phyloP scores from a whole-genome alignment of 2,888 invertebrate species.

The Cremastinae sp. region DNA sequence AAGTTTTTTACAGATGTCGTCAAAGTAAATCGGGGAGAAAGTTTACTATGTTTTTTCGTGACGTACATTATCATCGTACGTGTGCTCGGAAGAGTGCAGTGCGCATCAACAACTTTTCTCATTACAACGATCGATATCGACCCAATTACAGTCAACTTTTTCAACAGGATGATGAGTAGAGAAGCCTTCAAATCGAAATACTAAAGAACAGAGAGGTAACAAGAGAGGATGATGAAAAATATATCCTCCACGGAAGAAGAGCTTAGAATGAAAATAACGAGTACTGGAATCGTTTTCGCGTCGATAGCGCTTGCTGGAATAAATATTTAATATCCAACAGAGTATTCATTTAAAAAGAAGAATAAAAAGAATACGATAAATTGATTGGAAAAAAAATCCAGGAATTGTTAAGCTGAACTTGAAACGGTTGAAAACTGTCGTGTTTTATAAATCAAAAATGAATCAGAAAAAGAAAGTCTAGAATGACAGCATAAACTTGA shows the following conservation, averaged over 20 bases:
- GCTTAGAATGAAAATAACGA: conserved; percentile 51
- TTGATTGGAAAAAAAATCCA: neutral
- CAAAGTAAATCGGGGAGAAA: conserved; percentile 3
- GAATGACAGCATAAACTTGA: too few relatives aligned
- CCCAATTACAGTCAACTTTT: conserved; percentile 75
- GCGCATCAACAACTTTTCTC: conserved; percentile 74
- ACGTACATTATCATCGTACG: conserved; percentile 19
- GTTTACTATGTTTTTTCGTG: conserved; percentile 33
- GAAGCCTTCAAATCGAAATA: neutral
- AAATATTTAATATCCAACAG: conserved; percentile 52
- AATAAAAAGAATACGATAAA: conserved; percentile 14
- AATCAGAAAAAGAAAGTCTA: too few relatives aligned
- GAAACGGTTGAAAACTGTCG: too few relatives aligned
- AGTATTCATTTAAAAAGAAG: conserved; percentile 39
- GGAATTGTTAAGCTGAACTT: too few relatives aligned
- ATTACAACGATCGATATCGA: conserved; percentile 76
- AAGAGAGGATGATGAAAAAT: conserved; percentile 1
- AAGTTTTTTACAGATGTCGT: too few relatives aligned
- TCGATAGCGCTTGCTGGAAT: conserved; percentile 47
- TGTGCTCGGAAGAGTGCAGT: conserved; percentile 48
- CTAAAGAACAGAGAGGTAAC: neutral
- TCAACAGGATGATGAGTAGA: conserved; percentile 37
- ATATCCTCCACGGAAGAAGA: conserved; percentile 11
- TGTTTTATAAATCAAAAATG: too few relatives aligned
- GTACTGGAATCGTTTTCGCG: conserved; percentile 28